A percentile compares a stretch with the other conserved stretches of the same genome.
phyloP scores from a whole-genome alignment of 2,113 vertebrate genomes.

The Salminus brasiliensis region DNA sequence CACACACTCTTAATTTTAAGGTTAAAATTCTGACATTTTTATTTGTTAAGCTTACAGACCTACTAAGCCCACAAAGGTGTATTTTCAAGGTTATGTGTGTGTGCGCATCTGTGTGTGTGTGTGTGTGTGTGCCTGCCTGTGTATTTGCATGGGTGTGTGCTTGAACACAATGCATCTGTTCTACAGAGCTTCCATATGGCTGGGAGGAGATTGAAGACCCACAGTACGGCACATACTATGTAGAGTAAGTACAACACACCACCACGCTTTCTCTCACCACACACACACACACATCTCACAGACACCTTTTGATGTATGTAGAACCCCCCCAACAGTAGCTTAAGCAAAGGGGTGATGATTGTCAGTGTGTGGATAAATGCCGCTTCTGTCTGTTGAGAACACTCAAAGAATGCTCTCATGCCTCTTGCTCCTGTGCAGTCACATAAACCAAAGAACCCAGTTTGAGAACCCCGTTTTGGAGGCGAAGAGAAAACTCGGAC shows the following conservation, averaged over 20 bases:
- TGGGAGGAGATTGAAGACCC: conserved; percentile 99
- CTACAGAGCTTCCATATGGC: conserved; percentile 93
- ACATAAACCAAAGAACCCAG: conserved; percentile 99
- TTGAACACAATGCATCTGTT: conserved; percentile 23
- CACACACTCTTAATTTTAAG: not conserved
- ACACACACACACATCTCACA: not conserved
- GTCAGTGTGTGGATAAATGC: not conserved
- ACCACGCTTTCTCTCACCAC: not conserved
- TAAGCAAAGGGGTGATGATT: not conserved
- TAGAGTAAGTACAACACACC: conserved; percentile 85
- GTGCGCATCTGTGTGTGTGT: not conserved
- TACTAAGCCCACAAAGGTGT: not conserved
- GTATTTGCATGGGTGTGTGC: conserved; percentile 20
- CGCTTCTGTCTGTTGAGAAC: not conserved
- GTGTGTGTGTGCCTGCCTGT: not conserved
- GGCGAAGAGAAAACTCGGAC: conserved; percentile 89
- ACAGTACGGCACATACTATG: conserved; percentile 94
- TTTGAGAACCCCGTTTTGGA: conserved; percentile 98
- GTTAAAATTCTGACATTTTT: too few species aligned
- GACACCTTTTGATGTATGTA: not conserved
- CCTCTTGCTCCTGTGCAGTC: conserved; percentile 72
- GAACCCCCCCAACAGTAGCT: not conserved
- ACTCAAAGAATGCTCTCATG: not conserved
- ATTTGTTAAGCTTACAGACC: not conserved
- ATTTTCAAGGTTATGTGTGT: not conserved